Evolutionary conservation across 2,797 vertebrate genomes (phyloP).

Genomic region (Taenioides sp.): DNA sequence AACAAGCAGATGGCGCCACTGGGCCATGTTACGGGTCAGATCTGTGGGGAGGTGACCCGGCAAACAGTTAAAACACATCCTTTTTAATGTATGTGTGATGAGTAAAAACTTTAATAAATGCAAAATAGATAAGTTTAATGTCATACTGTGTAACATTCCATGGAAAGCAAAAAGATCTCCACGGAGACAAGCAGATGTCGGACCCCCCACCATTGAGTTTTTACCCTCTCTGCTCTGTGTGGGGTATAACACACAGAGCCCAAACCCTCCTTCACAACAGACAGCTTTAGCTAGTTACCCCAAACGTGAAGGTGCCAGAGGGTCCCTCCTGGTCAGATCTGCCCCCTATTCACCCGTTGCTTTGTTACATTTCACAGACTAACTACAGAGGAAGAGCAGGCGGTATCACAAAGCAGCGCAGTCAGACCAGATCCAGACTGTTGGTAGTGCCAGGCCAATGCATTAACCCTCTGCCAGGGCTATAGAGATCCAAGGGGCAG

Average conservation of each 20-base stretch:
- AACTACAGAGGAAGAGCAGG: constrained; percentile 65
- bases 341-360: constrained; percentile 52
- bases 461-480: constrained; percentile 69
- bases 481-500: constrained; percentile 38
- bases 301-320: constrained; percentile 53
- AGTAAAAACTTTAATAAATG: too few species aligned
- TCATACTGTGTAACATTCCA: too few species aligned
- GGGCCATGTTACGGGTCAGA: too few species aligned
- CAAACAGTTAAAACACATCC: too few species aligned
- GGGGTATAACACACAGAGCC: constrained; percentile 42
- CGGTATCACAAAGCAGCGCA: constrained; percentile 66
- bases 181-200: too few species aligned
- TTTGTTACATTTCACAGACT: constrained; percentile 69
- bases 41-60: too few species aligned
- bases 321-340: constrained; percentile 56
- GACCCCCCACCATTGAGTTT: too few species aligned
- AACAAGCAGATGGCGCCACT: too few species aligned
- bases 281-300: constrained; percentile 61
- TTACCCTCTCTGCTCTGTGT: constrained; percentile 39
- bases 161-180: too few species aligned
- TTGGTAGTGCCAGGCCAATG: constrained; percentile 66
- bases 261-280: constrained; percentile 43
- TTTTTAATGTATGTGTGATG: too few species aligned
- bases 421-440: constrained; percentile 72
- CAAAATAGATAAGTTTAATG: too few species aligned